phyloP scores from a whole-genome alignment of 2,797 vertebrate genomes.

The Tapirus indicus region DNA sequence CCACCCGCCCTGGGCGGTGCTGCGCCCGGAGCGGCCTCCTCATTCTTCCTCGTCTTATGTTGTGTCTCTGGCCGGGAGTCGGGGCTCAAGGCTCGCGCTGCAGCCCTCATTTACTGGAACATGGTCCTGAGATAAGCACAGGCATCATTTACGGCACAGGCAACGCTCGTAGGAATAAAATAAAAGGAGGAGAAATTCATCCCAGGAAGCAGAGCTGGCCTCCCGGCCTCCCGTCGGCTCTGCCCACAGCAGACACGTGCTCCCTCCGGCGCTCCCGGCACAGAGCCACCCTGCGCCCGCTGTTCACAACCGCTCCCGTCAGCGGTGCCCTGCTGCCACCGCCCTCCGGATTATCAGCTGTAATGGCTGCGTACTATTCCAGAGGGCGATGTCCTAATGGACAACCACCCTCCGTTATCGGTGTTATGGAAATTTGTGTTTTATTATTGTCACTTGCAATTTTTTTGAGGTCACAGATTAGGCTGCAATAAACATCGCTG shows the following conservation, averaged over 20 bases:
- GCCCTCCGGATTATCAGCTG: fast-evolving
- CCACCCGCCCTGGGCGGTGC: conserved; percentile 83
- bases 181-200: not conserved
- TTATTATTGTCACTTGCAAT: fast-evolving
- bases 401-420: fast-evolving
- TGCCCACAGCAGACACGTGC: fast-evolving
- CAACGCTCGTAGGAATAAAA: fast-evolving
- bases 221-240: fast-evolving
- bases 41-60: conserved; percentile 84
- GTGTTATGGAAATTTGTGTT: fast-evolving
- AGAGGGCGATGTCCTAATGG: not conserved
- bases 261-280: fast-evolving
- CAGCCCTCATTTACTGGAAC: conserved; percentile 49
- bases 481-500: not conserved
- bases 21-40: conserved; percentile 86
- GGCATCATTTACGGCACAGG: fast-evolving
- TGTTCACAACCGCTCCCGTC: fast-evolving
- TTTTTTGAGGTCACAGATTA: not conserved
- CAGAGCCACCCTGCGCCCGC: not conserved
- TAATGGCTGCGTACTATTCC: not conserved
- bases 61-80: conserved; percentile 38
- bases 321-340: not conserved
- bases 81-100: not conserved
- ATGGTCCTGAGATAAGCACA: not conserved
- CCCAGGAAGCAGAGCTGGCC: not conserved